phyloP scores from a whole-genome alignment of 2,113 vertebrate genomes.

The Caretta caretta region DNA sequence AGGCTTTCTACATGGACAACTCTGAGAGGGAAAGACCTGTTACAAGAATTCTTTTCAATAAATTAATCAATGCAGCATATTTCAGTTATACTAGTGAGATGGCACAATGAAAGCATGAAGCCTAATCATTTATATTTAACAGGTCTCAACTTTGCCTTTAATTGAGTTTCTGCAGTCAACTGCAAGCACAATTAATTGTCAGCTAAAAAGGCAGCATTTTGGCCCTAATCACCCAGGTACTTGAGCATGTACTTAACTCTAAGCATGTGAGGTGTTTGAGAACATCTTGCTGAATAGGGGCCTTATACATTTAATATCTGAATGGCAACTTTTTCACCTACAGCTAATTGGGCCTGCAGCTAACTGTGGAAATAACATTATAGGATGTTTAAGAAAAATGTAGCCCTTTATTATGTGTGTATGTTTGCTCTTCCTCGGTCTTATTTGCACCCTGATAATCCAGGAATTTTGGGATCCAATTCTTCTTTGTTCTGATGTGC shows the following conservation, averaged over 20 bases:
- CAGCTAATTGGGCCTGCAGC: accelerated
- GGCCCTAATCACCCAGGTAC: neutral
- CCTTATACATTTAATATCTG: neutral
- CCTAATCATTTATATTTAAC: neutral
- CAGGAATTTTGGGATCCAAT: accelerated
- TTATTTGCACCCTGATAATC: accelerated
- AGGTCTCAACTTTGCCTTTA: neutral
- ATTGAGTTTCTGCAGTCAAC: neutral
- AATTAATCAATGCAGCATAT: neutral
- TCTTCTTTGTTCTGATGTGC: neutral
- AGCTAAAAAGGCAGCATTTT: neutral
- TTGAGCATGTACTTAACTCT: neutral
- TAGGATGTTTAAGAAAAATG: neutral
- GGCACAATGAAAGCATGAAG: neutral
- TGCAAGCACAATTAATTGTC: neutral
- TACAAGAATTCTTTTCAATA: neutral
- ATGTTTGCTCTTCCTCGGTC: neutral
- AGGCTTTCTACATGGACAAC: neutral
- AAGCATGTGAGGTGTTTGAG: neutral
- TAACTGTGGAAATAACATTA: accelerated
- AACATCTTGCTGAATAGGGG: neutral
- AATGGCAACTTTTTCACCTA: accelerated
- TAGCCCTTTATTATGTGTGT: neutral
- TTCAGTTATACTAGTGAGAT: neutral
- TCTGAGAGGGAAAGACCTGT: neutral